phyloP scores from a whole-genome alignment of 2,888 invertebrate species.

The Aquatica leii region DNA sequence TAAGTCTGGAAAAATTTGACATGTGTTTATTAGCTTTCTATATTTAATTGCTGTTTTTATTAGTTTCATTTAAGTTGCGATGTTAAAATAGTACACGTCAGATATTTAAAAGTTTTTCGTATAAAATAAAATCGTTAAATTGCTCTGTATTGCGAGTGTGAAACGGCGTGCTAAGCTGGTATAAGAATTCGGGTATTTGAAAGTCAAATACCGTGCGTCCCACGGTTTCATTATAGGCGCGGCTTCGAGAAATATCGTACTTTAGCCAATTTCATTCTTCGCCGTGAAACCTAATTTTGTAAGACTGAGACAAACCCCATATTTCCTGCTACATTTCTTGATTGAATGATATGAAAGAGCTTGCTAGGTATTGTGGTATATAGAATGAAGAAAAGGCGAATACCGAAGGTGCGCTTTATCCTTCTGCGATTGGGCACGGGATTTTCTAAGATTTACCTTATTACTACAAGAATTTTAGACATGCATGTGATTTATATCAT shows the following conservation, averaged over 20 bases:
- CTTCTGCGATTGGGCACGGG: constrained; percentile 31
- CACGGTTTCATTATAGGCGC: constrained; percentile 57
- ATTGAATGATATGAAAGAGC: constrained; percentile 53
- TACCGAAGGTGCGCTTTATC: constrained; percentile 34
- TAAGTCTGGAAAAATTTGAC: too few relatives aligned
- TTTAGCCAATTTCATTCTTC: constrained; percentile 55
- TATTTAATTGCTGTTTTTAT: neutral
- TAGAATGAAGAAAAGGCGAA: constrained; percentile 21
- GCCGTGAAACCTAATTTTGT: constrained; percentile 58
- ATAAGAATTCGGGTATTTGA: constrained; percentile 56
- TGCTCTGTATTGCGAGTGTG: constrained; percentile 26
- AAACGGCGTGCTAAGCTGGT: constrained; percentile 44
- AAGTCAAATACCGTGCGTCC: constrained; percentile 56
- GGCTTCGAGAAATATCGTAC: constrained; percentile 57
- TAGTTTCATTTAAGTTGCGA: too few relatives aligned
- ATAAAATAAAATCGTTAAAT: constrained; percentile 11
- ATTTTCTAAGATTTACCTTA: constrained; percentile 41
- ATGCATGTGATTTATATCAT: constrained; percentile 35
- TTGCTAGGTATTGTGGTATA: constrained; percentile 26
- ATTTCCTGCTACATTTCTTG: constrained; percentile 59
- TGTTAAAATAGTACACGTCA: neutral
- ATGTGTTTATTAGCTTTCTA: too few relatives aligned
- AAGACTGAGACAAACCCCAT: constrained; percentile 57
- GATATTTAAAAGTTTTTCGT: neutral
- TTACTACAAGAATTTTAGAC: constrained; percentile 40